A percentile compares a stretch with the other conserved stretches of the same genome.
These are phyloP conservation scores for Piezodorus guildinii DNA, from an alignment of 1,140 invertebrate genomes.

Conservation along the genomic window DNA sequence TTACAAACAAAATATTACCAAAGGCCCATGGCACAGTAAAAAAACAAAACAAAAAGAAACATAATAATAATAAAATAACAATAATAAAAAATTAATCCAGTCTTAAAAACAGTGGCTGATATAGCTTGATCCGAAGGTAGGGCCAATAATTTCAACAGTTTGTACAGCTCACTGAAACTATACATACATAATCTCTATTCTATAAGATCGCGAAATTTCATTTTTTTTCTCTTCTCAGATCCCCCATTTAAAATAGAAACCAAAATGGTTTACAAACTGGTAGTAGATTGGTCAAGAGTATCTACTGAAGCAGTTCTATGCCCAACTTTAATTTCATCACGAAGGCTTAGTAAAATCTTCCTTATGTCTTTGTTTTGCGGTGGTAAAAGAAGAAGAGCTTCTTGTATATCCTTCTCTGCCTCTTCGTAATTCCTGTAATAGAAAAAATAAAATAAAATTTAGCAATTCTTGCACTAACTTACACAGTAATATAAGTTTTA, in stretches of 20 bases:
- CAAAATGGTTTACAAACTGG: slow-evolving; percentile 24
- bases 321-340: slow-evolving; percentile 48
- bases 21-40: slow-evolving; percentile 11
- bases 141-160: background rate
- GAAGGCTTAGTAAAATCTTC: slow-evolving; percentile 48
- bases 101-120: slow-evolving; percentile 10
- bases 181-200: background rate
- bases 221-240: background rate
- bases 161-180: slow-evolving; percentile 6
- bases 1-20: slow-evolving; percentile 2
- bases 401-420: slow-evolving; percentile 53
- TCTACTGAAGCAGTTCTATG: slow-evolving; percentile 37
- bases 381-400: slow-evolving; percentile 52
- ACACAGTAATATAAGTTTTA: too few relatives aligned
- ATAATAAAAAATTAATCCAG: slow-evolving; percentile 2
- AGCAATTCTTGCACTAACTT: too few relatives aligned
- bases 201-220: background rate
- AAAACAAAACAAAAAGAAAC: background rate
- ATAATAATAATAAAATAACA: background rate
- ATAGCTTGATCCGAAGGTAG: background rate
- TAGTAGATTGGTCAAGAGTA: slow-evolving; percentile 39
- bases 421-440: slow-evolving; percentile 40
- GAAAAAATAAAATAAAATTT: too few relatives aligned
- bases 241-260: background rate
- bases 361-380: slow-evolving; percentile 52